Percentiles rank a stretch among this genome's conserved stretches.
These are phyloP conservation scores for Gasterosteus aculeatus DNA, from an alignment of 2,113 vertebrate species.

Conservation along the genomic window DNA sequence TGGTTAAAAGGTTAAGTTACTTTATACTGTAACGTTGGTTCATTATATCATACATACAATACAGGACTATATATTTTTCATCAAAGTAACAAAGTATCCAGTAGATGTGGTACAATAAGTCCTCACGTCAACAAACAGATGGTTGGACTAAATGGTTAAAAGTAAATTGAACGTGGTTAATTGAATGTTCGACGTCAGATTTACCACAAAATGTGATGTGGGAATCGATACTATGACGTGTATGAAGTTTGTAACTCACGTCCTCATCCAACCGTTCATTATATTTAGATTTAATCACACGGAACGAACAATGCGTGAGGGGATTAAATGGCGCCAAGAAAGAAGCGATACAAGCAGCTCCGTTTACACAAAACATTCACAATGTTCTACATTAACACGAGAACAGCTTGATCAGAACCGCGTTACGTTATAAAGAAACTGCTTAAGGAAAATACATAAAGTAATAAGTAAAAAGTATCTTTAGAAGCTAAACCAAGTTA, in stretches of 20 bases:
- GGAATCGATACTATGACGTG: fast-evolving
- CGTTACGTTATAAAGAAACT: fast-evolving
- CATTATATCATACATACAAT: no score
- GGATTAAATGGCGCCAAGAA: constrained; percentile 35
- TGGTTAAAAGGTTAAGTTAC: no score
- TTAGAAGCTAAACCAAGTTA: neutral
- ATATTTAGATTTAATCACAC: neutral
- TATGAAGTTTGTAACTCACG: no score
- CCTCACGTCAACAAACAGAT: neutral
- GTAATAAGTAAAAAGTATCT: fast-evolving
- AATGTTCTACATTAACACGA: fast-evolving
- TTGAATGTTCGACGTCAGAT: neutral
- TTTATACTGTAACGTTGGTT: no score
- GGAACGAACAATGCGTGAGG: neutral
- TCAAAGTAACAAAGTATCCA: neutral
- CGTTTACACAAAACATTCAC: fast-evolving
- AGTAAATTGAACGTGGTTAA: neutral
- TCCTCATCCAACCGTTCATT: fast-evolving
- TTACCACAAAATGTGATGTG: fast-evolving
- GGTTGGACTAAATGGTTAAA: neutral
- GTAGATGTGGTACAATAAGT: neutral
- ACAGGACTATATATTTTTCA: no score
- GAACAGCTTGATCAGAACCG: fast-evolving
- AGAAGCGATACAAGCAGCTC: neutral
- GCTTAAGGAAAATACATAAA: fast-evolving